Evolutionary conservation across 2,113 vertebrate genomes (phyloP).

Genomic region (Boulengeromyrus knoepffleri): DNA sequence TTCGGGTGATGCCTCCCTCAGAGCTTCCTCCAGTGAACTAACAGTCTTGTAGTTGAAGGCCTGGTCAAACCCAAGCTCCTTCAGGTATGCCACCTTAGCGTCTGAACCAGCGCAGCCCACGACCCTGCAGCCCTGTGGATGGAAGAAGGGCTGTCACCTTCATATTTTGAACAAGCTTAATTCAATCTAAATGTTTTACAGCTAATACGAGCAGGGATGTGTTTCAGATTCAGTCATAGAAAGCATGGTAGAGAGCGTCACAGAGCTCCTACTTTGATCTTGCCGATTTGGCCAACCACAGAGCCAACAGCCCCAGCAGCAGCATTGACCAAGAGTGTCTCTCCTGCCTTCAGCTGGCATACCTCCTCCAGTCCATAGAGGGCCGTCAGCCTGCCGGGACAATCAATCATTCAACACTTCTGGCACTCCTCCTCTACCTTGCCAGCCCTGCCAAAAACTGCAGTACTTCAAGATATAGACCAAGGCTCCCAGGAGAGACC

Average conservation of each 20-base stretch:
- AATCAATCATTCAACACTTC: not conserved
- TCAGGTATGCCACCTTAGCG: conserved; percentile 70
- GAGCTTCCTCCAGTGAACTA: conserved; percentile 65
- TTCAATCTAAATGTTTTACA: not conserved
- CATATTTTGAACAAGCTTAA: not conserved
- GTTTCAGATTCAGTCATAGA: not conserved
- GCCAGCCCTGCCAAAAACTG: not conserved
- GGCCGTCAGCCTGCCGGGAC: conserved; percentile 64
- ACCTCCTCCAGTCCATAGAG: conserved; percentile 75
- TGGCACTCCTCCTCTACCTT: not conserved
- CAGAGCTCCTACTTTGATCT: conserved; percentile 64
- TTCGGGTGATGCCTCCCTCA: conserved; percentile 67
- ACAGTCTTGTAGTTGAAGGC: conserved; percentile 83
- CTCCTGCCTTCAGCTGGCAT: conserved; percentile 64
- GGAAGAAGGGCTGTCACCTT: not conserved
- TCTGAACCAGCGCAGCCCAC: conserved; percentile 74
- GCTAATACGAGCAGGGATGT: not conserved
- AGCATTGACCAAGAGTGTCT: conserved; percentile 75
- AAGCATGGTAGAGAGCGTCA: not conserved
- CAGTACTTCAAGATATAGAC: not conserved
- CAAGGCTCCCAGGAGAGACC: not conserved
- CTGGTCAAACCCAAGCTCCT: conserved; percentile 74
- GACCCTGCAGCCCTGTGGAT: conserved; percentile 70
- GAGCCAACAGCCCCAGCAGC: conserved; percentile 81
- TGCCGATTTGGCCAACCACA: conserved; percentile 76